phyloP scores from a whole-genome alignment of 2,888 invertebrate genomes.

The Cheilosia variabilis region DNA sequence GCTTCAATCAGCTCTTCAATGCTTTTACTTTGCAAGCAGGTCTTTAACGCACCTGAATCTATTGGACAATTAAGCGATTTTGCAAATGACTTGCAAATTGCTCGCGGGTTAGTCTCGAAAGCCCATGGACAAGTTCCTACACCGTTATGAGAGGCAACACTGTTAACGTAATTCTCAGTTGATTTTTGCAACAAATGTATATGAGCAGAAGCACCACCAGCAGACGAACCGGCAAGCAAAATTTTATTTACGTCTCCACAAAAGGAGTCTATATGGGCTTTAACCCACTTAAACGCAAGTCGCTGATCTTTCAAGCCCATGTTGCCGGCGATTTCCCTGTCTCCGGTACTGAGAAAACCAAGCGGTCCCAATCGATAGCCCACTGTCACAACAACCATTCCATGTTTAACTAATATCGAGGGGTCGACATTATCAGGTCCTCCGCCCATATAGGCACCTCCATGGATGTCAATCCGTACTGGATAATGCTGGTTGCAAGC shows the following conservation, averaged over 20 bases:
- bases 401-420: constrained; percentile 86
- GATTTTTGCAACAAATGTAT: constrained; percentile 86
- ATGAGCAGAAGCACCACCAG: constrained; percentile 89
- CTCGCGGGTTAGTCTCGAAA: constrained; percentile 17
- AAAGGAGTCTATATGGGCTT: constrained; percentile 87
- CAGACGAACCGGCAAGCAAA: constrained; percentile 88
- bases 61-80: constrained; percentile 86
- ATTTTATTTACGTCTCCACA: constrained; percentile 88
- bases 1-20: constrained; percentile 86
- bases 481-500: constrained; percentile 81
- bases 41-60: constrained; percentile 84
- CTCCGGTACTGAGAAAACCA: constrained; percentile 89
- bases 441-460: constrained; percentile 88
- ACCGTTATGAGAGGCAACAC: constrained; percentile 84
- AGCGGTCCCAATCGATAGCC: constrained; percentile 88
- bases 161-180: constrained; percentile 55
- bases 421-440: constrained; percentile 85
- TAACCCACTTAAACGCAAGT: constrained; percentile 88
- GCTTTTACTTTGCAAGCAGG: constrained; percentile 87
- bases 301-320: constrained; percentile 89
- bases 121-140: constrained; percentile 86
- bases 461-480: constrained; percentile 87
- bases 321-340: constrained; percentile 88
- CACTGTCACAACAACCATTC: constrained; percentile 87
- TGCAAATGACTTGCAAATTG: constrained; percentile 79